Evolutionary conservation across 2,797 vertebrate genomes (phyloP).

Genomic region (Catostomus latipinnis): DNA sequence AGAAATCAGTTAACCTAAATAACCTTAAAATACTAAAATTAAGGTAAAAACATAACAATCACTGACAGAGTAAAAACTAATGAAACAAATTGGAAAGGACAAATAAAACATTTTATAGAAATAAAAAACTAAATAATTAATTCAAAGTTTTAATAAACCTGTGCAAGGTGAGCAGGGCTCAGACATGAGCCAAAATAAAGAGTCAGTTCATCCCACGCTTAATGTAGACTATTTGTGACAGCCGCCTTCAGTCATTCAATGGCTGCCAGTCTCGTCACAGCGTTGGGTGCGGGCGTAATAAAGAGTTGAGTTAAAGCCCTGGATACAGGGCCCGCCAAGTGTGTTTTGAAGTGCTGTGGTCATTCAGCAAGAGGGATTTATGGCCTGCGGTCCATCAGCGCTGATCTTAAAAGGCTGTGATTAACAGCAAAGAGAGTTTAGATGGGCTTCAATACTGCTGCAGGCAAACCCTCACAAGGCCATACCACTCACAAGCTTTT

Average conservation of each 20-base stretch:
- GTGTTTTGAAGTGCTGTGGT: slow-evolving; percentile 69
- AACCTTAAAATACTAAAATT: too few species aligned
- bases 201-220: background rate
- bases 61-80: too few species aligned
- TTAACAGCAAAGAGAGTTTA: slow-evolving; percentile 73
- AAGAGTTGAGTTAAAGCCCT: slow-evolving; percentile 67
- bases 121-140: too few species aligned
- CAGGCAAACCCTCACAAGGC: slow-evolving; percentile 69
- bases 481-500: slow-evolving; percentile 58
- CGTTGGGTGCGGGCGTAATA: slow-evolving; percentile 60
- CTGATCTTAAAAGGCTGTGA: slow-evolving; percentile 78
- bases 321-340: slow-evolving; percentile 67
- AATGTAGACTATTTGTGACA: slow-evolving; percentile 21
- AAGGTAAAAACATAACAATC: too few species aligned
- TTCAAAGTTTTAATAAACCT: too few species aligned
- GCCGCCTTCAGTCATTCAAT: slow-evolving; percentile 65
- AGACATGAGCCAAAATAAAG: slow-evolving; percentile 14
- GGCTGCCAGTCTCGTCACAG: slow-evolving; percentile 38
- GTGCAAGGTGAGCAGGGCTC: too few species aligned
- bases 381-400: slow-evolving; percentile 69
- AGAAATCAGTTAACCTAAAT: too few species aligned
- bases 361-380: slow-evolving; percentile 74
- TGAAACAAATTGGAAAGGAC: too few species aligned
- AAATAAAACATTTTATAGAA: too few species aligned
- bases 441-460: slow-evolving; percentile 60